A percentile compares a stretch with the other conserved stretches of the same genome.
These are phyloP conservation scores for Calliscelio sp. DNA, from an alignment of 2,888 invertebrate genomes.

Conservation along the genomic window DNA sequence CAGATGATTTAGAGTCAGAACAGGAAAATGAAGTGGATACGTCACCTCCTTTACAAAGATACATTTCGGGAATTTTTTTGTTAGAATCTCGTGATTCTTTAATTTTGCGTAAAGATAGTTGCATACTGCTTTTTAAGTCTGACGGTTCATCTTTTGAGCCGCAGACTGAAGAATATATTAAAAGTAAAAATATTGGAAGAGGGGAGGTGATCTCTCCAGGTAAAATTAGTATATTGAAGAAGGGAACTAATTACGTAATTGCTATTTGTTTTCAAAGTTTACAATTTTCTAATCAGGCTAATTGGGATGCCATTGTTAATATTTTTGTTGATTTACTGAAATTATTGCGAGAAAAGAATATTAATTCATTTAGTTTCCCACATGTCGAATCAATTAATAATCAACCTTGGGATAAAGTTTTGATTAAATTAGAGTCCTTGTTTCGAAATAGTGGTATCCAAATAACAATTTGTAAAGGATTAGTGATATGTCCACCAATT, in stretches of 20 bases:
- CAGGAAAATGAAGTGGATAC: too few relatives aligned
- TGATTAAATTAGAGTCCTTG: neutral
- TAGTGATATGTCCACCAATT: neutral
- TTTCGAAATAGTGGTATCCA: neutral
- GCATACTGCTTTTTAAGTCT: neutral
- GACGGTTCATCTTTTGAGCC: neutral
- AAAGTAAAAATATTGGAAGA: neutral
- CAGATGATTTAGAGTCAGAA: neutral
- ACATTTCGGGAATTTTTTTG: neutral
- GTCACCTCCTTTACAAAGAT: neutral
- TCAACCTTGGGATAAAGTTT: neutral
- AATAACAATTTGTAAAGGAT: conserved; percentile 1
- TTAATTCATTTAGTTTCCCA: conserved; percentile 8
- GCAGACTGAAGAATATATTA: neutral
- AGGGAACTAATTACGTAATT: neutral
- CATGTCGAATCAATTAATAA: neutral
- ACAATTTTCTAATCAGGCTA: neutral
- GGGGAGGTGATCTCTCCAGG: too few relatives aligned
- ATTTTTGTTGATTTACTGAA: neutral
- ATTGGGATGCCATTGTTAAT: neutral
- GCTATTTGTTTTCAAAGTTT: neutral
- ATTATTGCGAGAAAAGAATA: neutral
- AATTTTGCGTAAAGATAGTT: neutral
- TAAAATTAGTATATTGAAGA: neutral
- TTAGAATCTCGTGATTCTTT: conserved; percentile 5